Conservation (phyloP, 2,888 invertebrate species). For the Congeria kusceri region DNA sequence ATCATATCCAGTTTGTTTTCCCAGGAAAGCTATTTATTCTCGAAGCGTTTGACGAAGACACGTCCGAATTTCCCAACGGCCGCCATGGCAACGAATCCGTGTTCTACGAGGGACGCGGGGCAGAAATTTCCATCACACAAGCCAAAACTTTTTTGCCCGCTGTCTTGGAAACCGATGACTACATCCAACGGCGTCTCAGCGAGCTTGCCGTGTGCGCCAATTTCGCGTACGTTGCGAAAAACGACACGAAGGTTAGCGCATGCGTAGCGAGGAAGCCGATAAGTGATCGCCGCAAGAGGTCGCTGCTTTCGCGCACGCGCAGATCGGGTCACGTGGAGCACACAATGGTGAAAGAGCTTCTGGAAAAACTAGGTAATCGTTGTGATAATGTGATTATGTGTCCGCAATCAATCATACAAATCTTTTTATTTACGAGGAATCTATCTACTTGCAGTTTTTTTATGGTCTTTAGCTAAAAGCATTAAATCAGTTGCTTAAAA, state of each 20-base stretch:
- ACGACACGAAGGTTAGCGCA: slow-evolving; percentile 7
- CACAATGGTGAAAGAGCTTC: slow-evolving; percentile 29
- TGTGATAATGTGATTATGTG: neutral
- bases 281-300: slow-evolving; percentile 41
- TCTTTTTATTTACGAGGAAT: too few species aligned
- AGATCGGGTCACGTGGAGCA: slow-evolving; percentile 60
- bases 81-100: slow-evolving; percentile 62
- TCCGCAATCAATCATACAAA: too few species aligned
- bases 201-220: slow-evolving; percentile 67
- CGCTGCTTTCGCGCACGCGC: slow-evolving; percentile 50
- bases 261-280: slow-evolving; percentile 38
- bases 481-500: too few species aligned
- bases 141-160: neutral
- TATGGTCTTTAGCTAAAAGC: too few species aligned
- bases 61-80: slow-evolving; percentile 56
- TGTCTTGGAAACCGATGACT: slow-evolving; percentile 4
- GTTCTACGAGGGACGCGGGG: slow-evolving; percentile 67
- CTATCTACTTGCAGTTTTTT: too few species aligned
- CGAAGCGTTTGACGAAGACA: slow-evolving; percentile 69
- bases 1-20: neutral
- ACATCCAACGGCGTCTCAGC: slow-evolving; percentile 36
- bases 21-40: slow-evolving; percentile 63
- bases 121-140: slow-evolving; percentile 46
- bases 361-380: slow-evolving; percentile 36
- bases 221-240: slow-evolving; percentile 30